Percentiles rank a stretch among this genome's conserved stretches.
Conservation (phyloP, 2,888 invertebrate species). For the Belgica antarctica region DNA sequence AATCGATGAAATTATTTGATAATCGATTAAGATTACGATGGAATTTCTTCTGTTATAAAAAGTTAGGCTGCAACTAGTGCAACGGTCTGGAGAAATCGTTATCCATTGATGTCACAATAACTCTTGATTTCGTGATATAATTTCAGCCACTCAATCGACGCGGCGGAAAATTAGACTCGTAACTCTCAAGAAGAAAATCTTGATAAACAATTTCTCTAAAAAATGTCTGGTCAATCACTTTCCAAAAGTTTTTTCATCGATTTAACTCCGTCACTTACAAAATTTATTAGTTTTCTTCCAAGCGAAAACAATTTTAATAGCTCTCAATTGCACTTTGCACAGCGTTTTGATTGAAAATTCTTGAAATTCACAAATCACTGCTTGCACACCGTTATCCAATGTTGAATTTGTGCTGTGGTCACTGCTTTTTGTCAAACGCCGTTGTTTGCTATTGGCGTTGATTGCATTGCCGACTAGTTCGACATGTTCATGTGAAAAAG, state of each 20-base stretch:
- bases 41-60: not conserved
- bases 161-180: not conserved
- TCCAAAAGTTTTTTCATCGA: too few species aligned
- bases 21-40: not conserved
- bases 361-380: not conserved
- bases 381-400: not conserved
- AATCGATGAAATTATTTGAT: not conserved
- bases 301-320: too few species aligned
- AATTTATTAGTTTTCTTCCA: too few species aligned
- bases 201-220: too few species aligned
- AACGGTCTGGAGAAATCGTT: not conserved
- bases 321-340: too few species aligned
- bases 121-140: slow-evolving; percentile 24
- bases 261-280: not conserved
- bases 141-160: not conserved
- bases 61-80: slow-evolving; percentile 1
- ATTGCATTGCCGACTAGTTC: too few species aligned
- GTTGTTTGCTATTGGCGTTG: not conserved
- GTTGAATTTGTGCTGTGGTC: too few species aligned
- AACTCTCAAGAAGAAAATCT: slow-evolving; percentile 4
- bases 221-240: too few species aligned
- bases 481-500: too few species aligned
- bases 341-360: too few species aligned
- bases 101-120: slow-evolving; percentile 30
- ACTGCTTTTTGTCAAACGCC: too few species aligned